Evolutionary conservation across 2,888 invertebrate genomes (phyloP), one percentile per base, ranked within the genome.

Genomic region (Amphipyra tragopoginis): DNA sequence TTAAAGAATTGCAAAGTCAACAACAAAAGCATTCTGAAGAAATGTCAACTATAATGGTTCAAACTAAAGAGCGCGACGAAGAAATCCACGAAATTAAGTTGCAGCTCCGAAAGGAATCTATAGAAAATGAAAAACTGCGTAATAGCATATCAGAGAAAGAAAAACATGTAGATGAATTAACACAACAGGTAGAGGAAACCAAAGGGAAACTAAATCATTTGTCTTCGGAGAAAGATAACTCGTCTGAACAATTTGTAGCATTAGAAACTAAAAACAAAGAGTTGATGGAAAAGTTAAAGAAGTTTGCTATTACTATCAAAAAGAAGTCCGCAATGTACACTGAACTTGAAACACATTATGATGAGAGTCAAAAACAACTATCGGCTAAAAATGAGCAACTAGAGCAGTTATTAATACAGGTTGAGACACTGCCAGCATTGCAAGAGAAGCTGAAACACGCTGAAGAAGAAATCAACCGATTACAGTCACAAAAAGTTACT

Each of bases 231-330:
- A 96, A 95, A 79, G 90, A 88, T 77, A 65, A 94, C 93, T 73
- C 86, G 84, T 74, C 88, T 84, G 86, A 90, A 80, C 82, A 91
- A 82, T 79, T 80, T 53, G 61, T 77, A 1, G 87, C 91, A 11
- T 80, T 96, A 1, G 96, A 97, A 79, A 90, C 84, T 7, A 97
- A 96, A 82, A 96, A 96, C 72, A 96, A 96, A 79, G 96, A 97
- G 52, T 96, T 97, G 66, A 87, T 97, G 55, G 97, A 97, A 59
- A 97, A 97, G 87, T 95, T 97, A 82, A 98, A 97, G 82, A 97
- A 97, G 81, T 96, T 97, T 79, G 97, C 97, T 0, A 95, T 96
- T 0, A 97, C 96, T 81, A 93, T 97, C 9, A 98, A 97, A 86
- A 97, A 97, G 84, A 97, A 97, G 82, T 94, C 96, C 0, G 85